Base-by-base conservation (phyloP, 2,113 vertebrate genomes). In the Bungarus multicinctus region DNA sequence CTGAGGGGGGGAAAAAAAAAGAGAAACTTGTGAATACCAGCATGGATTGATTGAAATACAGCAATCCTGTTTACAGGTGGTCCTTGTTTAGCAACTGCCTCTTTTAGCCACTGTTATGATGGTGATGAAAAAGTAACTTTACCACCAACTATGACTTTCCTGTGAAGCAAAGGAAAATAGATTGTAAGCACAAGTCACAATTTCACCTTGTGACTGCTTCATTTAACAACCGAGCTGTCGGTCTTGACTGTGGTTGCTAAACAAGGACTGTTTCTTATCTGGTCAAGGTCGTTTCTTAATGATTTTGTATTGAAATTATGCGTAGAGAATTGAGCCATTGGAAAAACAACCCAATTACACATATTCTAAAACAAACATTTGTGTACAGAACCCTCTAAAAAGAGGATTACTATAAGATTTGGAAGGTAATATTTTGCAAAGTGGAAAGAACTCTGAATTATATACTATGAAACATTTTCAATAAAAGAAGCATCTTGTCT, bases 1-100 rank as follows among this genome's bases (percentile, higher is more conserved):
- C 99, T 99, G 97, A 50, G 47, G 0, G 94, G 97, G 1, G 94
- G n/a, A n/a, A 94, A 97, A 95, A 94, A 93, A 95, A 94, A 94
- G 96, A 98, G 94, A 88, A 16, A 92, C 18, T 0, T 53, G 91
- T 97, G 96, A 96, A 94, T 23, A 93, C n/a, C 92, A 93, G 88
- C 94, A 85, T 88, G 0, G 74, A 0, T 27, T 92, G 92, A 92
- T 94, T 47, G 94, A 93, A 96, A 95, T 57, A 91, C 90, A 94
- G 85, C 88, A 89, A 91, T 20, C 34, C 69, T 39, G 6, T 39
- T 39, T 39, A 81, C 69, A 39, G 34, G 18, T 39, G 18, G 18
- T 81, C 18, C 34, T 81, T 43, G 16, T 81, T 81, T 81, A 81
- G 74, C 34, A 22, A 81, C 34, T 81, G 34, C 74, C 74, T 22